These are phyloP conservation scores for Hirtodrosophila histrioides DNA, from an alignment of 2,888 invertebrate genomes.

Conservation along the genomic window DNA sequence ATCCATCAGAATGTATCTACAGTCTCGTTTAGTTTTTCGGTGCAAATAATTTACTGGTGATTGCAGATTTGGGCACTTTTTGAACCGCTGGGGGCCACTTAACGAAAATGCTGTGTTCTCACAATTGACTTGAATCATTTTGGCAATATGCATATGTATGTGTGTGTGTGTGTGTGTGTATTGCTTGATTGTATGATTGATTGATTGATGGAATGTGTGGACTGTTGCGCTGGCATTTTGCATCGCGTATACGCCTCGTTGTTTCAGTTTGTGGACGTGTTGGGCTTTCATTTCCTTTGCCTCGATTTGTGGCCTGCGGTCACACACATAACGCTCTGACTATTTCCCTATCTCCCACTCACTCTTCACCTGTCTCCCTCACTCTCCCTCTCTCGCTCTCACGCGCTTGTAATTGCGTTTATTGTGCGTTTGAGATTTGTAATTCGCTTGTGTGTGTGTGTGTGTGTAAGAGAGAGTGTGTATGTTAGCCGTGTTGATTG, in stretches of 20 bases:
- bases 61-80: slow-evolving; percentile 36
- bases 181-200: slow-evolving; percentile 53
- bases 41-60: slow-evolving; percentile 50
- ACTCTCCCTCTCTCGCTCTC: slow-evolving; percentile 1
- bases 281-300: slow-evolving; percentile 59
- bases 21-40: slow-evolving; percentile 34
- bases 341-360: slow-evolving; percentile 31
- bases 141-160: slow-evolving; percentile 48
- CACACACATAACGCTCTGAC: slow-evolving; percentile 19
- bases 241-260: slow-evolving; percentile 37
- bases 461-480: neutral
- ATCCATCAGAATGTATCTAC: slow-evolving; percentile 12
- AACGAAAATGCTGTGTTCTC: slow-evolving; percentile 62
- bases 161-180: slow-evolving; percentile 17
- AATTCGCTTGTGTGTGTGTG: slow-evolving; percentile 37
- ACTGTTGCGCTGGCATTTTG: slow-evolving; percentile 24
- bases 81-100: slow-evolving; percentile 47
- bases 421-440: slow-evolving; percentile 79
- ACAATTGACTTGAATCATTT: slow-evolving; percentile 69
- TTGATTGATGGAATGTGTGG: slow-evolving; percentile 25
- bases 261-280: slow-evolving; percentile 9
- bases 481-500: slow-evolving; percentile 65
- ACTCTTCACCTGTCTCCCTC: slow-evolving; percentile 9
- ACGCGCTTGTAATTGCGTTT: slow-evolving; percentile 70
- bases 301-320: slow-evolving; percentile 59